Percentiles rank a stretch among this genome's conserved stretches.
Conservation (phyloP, 1,140 invertebrate genomes). For the Helicorthomorpha holstii region DNA sequence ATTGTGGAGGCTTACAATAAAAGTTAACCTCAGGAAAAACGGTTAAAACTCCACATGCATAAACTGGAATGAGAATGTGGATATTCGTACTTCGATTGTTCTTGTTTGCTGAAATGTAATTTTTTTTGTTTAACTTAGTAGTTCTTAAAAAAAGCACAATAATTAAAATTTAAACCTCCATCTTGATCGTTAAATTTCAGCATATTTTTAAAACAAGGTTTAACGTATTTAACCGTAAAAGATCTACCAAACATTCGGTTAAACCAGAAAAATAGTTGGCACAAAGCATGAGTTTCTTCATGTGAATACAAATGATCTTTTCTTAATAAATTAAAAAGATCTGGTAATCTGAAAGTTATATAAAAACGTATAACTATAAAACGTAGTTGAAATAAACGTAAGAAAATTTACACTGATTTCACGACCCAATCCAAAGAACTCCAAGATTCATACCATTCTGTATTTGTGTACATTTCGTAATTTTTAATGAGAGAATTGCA, state of each 20-base stretch:
- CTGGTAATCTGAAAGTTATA: conserved; percentile 17
- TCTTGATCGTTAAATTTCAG: too few relatives aligned
- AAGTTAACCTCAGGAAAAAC: conserved; percentile 6
- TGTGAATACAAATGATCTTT: conserved; percentile 22
- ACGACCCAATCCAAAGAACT: conserved; percentile 25
- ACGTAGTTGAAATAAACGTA: not conserved
- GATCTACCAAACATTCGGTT: conserved; percentile 34
- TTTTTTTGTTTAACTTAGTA: too few relatives aligned
- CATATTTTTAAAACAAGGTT: conserved; percentile 31
- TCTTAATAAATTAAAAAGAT: conserved; percentile 24
- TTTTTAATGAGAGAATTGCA: conserved; percentile 17
- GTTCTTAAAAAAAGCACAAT: too few relatives aligned
- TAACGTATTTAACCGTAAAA: conserved; percentile 28
- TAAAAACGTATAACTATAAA: not conserved
- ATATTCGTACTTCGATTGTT: too few relatives aligned
- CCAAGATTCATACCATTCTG: conserved; percentile 30
- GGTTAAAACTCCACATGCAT: conserved; percentile 32
- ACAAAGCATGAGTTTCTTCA: conserved; percentile 21
- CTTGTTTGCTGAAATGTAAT: too few relatives aligned
- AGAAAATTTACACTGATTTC: conserved; percentile 23
- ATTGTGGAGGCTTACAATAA: not conserved
- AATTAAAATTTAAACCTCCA: too few relatives aligned
- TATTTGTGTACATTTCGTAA: conserved; percentile 23
- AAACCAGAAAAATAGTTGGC: conserved; percentile 27
- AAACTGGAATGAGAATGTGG: conserved; percentile 37